Evolutionary conservation across 2,888 invertebrate genomes (phyloP), one percentile per base, ranked within the genome.

Genomic region (Acleris laterana): DNA sequence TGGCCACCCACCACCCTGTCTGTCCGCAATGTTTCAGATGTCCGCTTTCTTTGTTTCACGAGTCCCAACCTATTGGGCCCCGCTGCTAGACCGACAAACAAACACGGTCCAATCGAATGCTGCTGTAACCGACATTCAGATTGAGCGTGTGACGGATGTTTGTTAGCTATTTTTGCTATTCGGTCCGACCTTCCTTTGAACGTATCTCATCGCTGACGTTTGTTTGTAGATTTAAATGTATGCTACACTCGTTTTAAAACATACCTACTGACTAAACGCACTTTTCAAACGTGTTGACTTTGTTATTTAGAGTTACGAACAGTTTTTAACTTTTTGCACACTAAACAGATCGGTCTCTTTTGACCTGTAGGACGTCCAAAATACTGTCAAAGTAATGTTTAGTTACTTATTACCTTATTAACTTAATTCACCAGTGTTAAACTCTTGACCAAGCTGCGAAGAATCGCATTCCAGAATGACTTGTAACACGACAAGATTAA

Each of bases 11-110:
- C 79, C 80, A 80, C 82, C 68, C 70, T 77, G 77, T 72, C 73
- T 77, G 73, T 77, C 71, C 50, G 79, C 81, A 79, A 77, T 78
- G 72, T 80, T 71, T 74, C 79, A 74, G 75, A 77, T 81, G 74
- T 79, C 73, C 63, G 88, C 89, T 89, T 89, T 87, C 70, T 76
- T 72, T 89, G 85, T 84, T 70, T 72, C 72, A 74, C 48, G 60
- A 44, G 55, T 13, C 48, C 61, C 55, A 51, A 49, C 46, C 28
- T n/a, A 28, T 42, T 64, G 64, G 64, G 53, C 46, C 46, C 17
- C 53, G 56, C 32, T 59, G 64, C 64, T 53, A 53, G 7, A 44
- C 19, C 11, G 51, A 58, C 7, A 13, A 19, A 42, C 49, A 42
- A 48, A 22, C 59, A 55, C 53, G 22, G 49, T 55, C 42, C 49